phyloP scores from a whole-genome alignment of 2,113 vertebrate species.

The Corythoichthys intestinalis region DNA sequence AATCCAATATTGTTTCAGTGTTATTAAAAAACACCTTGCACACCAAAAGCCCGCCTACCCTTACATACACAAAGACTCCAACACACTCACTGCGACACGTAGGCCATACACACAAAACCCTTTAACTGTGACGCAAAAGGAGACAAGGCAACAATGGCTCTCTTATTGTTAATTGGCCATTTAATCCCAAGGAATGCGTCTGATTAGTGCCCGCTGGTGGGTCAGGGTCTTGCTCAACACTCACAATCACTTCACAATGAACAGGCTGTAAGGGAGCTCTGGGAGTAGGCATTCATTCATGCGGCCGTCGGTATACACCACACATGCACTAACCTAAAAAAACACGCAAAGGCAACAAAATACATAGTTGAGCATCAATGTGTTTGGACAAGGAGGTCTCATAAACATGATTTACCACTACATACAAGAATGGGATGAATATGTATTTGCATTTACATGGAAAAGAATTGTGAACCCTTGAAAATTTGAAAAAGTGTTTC shows the following conservation, averaged over 20 bases:
- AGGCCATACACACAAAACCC: constrained; percentile 39
- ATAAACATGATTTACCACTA: neutral
- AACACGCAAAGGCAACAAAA: constrained; percentile 11
- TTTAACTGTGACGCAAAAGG: constrained; percentile 66
- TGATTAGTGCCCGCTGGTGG: constrained; percentile 66
- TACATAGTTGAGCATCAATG: constrained; percentile 6
- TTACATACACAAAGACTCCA: constrained; percentile 1
- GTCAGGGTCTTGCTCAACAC: constrained; percentile 72
- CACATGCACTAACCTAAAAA: constrained; percentile 6
- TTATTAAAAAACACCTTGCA: constrained; percentile 22
- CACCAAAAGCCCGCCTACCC: constrained; percentile 11
- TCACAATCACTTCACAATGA: constrained; percentile 60
- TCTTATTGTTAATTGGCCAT: constrained; percentile 77
- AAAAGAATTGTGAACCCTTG: neutral
- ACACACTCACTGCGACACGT: constrained; percentile 20
- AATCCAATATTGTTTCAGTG: neutral
- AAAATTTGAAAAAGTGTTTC: too few species aligned
- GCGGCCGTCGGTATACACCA: constrained; percentile 14
- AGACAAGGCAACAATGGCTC: constrained; percentile 70
- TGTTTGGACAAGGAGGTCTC: neutral
- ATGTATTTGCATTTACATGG: neutral
- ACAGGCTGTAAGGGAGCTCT: constrained; percentile 62
- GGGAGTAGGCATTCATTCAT: constrained; percentile 16
- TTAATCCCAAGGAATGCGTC: constrained; percentile 77
- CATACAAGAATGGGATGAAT: neutral